Evolutionary conservation across 2,888 invertebrate genomes (phyloP).

Genomic region (Polyploca ridens): DNA sequence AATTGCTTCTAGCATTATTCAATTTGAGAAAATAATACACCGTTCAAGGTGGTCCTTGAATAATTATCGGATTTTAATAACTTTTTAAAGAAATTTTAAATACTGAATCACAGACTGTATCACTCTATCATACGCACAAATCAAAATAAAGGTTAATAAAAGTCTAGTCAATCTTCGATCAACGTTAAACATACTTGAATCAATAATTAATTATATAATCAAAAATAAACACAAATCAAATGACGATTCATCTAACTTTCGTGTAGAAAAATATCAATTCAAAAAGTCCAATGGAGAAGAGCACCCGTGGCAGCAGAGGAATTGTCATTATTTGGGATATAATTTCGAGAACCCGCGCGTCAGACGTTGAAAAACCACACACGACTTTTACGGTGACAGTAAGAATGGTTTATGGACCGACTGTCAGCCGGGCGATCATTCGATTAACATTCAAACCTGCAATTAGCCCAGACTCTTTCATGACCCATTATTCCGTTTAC

Average conservation of each 20-base stretch:
- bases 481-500: slow-evolving; percentile 39
- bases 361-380: slow-evolving; percentile 77
- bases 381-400: slow-evolving; percentile 75
- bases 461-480: slow-evolving; percentile 57
- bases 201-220: not conserved
- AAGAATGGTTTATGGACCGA: slow-evolving; percentile 66
- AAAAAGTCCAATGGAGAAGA: slow-evolving; percentile 35
- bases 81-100: too few species aligned
- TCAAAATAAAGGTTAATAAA: too few species aligned
- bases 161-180: not conserved
- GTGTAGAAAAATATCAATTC: slow-evolving; percentile 17
- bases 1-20: not conserved
- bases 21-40: not conserved
- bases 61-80: too few species aligned
- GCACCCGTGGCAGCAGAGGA: slow-evolving; percentile 44
- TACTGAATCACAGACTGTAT: too few species aligned
- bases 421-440: slow-evolving; percentile 61
- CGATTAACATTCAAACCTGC: slow-evolving; percentile 67
- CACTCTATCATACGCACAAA: too few species aligned
- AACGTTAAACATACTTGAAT: not conserved
- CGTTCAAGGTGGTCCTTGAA: too few species aligned
- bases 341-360: slow-evolving; percentile 62
- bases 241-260: not conserved
- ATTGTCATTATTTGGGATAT: slow-evolving; percentile 72
- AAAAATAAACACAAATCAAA: not conserved